Conservation (phyloP, 2,113 vertebrate species). For the Picathartes gymnocephalus region DNA sequence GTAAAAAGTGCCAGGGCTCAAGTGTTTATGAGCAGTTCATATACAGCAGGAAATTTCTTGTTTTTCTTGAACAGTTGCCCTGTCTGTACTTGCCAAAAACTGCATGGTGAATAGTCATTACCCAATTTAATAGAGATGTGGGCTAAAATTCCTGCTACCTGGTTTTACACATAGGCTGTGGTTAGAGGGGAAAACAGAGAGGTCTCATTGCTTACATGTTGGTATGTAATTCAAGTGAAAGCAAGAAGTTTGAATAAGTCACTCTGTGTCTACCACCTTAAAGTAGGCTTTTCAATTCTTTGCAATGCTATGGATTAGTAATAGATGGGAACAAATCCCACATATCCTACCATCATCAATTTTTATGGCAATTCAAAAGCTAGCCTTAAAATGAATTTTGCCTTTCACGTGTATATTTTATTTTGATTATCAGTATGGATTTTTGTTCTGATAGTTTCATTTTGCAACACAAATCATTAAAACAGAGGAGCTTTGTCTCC, state of each 20-base stretch:
- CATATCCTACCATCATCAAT: not conserved
- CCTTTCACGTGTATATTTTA: not conserved
- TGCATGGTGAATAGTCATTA: slow-evolving; percentile 49
- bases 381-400: not conserved
- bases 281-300: not conserved
- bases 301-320: not conserved
- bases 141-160: slow-evolving; percentile 55
- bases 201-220: slow-evolving; percentile 2
- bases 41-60: slow-evolving; percentile 60
- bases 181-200: slow-evolving; percentile 35
- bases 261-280: not conserved
- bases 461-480: not conserved
- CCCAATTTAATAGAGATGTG: slow-evolving; percentile 51
- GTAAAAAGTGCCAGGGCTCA: slow-evolving; percentile 47
- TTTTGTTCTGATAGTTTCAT: not conserved
- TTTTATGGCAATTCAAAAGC: not conserved
- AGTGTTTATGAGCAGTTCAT: slow-evolving; percentile 65
- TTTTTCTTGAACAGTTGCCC: slow-evolving; percentile 59
- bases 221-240: slow-evolving; percentile 18
- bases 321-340: not conserved
- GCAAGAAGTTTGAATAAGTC: slow-evolving; percentile 1
- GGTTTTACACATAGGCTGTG: slow-evolving; percentile 45
- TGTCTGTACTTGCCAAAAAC: slow-evolving; percentile 42
- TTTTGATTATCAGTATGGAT: not conserved
- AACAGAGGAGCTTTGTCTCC: not conserved